Evolutionary conservation across 2,113 vertebrate species (phyloP), one percentile per base, ranked within the genome.

Genomic region (Tragelaphus imberbis): DNA sequence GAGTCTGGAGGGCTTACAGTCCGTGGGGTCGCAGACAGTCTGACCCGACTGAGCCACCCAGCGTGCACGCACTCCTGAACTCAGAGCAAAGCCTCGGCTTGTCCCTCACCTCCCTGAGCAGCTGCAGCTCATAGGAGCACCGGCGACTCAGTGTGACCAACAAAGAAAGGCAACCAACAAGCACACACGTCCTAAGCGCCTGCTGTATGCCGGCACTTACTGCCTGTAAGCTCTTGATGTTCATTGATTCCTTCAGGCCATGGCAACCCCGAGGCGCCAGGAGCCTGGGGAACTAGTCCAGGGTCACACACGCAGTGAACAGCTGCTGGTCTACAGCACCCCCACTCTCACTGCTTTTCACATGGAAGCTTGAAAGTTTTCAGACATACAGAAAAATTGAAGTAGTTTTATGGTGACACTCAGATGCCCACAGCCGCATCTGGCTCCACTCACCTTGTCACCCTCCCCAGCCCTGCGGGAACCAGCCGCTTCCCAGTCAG

Each of bases 81-180:
- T 51, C 61, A 4, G 1, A 19, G 88, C 14, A 27, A 33, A 21
- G 25, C 5, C 25, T 30, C 4, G 0, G n/a, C 51, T 61, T 13
- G 33, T 17, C 56, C 19, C 6, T 15, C 36, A 2, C 49, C 59
- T 25, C 88, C 47, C 36, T 1, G 17, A 59, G 59, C 9, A 1
- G 9, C 47, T 53, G 2, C 16, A 2, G 27, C n/a, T 3, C 0
- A 21, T 0, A 7, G 68, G 28, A 11, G 23, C 36, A 10, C 49
- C 10, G 1, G 23, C 13, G 13, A 47, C 61, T 2, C 23, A 2
- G 1, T 0, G 6, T 55, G 30, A 7, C 51, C 51, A 25, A 13
- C 19, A 8, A 0, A 17, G n/a, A 28, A 8, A 30, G 3, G 25
- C 63, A 65, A 6, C 40, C 47, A 33, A 28, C 71, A 75, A 49